Percentiles rank a stretch among this genome's conserved stretches.
Conservation (phyloP, 2,888 invertebrate species). For the Drosophila testacea region DNA sequence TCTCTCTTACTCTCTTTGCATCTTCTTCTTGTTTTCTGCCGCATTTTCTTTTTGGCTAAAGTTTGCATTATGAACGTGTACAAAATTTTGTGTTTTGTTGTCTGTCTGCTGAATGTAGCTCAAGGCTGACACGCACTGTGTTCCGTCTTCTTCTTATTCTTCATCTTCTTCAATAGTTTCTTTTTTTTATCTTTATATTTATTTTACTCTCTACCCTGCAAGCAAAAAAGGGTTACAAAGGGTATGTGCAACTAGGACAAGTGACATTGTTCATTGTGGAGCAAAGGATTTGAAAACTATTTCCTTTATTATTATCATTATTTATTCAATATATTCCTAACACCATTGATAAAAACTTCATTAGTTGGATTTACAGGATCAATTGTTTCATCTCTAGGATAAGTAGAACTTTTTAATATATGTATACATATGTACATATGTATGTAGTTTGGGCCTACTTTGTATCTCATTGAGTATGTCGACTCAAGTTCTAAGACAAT, state of each 20-base stretch:
- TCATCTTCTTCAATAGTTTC: slow-evolving; percentile 22
- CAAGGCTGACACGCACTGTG: slow-evolving; percentile 69
- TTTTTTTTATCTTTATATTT: background rate
- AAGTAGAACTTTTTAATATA: no score
- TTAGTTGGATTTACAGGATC: no score
- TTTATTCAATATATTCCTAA: no score
- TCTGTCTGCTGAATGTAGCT: slow-evolving; percentile 60
- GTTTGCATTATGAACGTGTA: slow-evolving; percentile 66
- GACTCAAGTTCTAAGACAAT: no score
- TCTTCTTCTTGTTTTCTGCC: slow-evolving; percentile 29
- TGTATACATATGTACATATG: no score
- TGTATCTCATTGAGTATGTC: no score
- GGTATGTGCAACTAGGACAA: slow-evolving; percentile 25
- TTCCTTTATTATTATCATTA: no score
- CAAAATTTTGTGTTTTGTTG: slow-evolving; percentile 41
- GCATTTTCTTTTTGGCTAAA: slow-evolving; percentile 49
- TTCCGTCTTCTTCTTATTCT: background rate
- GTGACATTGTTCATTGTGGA: background rate
- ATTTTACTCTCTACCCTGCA: slow-evolving; percentile 17
- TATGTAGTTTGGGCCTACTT: no score
- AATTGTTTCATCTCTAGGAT: no score
- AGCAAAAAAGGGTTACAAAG: slow-evolving; percentile 11
- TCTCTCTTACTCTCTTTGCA: slow-evolving; percentile 15
- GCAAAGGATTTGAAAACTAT: no score
- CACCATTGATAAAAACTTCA: no score